phyloP scores from a whole-genome alignment of 2,888 invertebrate species.

The Brassicogethes aeneus region DNA sequence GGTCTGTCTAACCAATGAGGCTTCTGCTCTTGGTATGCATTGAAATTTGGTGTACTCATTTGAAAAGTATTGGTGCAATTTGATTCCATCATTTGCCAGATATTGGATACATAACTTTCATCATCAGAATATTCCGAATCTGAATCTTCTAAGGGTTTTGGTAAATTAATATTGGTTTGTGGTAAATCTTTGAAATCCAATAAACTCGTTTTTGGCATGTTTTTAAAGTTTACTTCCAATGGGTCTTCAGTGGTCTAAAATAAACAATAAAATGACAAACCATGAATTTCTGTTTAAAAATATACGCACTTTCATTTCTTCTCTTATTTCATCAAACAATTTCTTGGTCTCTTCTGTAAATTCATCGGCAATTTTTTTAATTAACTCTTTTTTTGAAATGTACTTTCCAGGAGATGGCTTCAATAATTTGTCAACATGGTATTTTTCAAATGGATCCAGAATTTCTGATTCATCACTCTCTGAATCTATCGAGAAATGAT shows the following conservation, averaged over 20 bases:
- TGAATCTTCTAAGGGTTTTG: neutral
- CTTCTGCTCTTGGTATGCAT: conserved; percentile 19
- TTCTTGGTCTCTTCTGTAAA: neutral
- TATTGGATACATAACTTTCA: conserved; percentile 16
- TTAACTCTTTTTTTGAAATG: neutral
- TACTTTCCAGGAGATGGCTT: conserved; percentile 1
- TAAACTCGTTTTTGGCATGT: too few relatives aligned
- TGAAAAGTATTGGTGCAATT: conserved; percentile 14
- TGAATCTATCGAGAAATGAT: conserved; percentile 10
- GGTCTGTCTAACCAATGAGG: conserved; percentile 23
- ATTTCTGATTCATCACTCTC: conserved; percentile 20
- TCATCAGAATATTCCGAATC: conserved; percentile 2
- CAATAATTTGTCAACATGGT: conserved; percentile 19
- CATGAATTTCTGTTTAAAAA: too few relatives aligned
- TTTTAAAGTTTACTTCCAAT: too few relatives aligned
- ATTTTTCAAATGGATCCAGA: conserved; percentile 23
- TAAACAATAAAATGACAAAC: too few relatives aligned
- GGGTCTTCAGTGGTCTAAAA: too few relatives aligned
- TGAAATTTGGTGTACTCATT: conserved; percentile 20
- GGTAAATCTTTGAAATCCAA: too few relatives aligned
- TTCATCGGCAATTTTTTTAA: neutral
- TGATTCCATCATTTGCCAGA: conserved; percentile 23
- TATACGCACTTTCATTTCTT: too few relatives aligned
- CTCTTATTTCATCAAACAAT: neutral
- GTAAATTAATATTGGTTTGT: too few relatives aligned